These are phyloP conservation scores for Neria commutata DNA, from an alignment of 2,888 invertebrate species.

Conservation along the genomic window DNA sequence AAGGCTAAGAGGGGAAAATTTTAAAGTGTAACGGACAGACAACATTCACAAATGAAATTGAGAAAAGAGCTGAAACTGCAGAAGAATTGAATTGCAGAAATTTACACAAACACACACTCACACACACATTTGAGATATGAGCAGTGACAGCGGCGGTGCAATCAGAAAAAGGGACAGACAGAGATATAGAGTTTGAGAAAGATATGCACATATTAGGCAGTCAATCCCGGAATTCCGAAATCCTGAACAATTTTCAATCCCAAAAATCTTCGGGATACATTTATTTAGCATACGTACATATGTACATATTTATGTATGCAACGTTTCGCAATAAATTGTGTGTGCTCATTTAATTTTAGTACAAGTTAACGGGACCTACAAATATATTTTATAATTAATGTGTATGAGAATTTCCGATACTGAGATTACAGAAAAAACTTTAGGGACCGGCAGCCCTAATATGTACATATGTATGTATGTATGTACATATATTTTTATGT, in stretches of 20 bases:
- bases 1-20: neutral
- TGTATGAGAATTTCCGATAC: too few species aligned
- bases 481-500: slow-evolving; percentile 18
- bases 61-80: neutral
- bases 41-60: slow-evolving; percentile 13
- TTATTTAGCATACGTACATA: slow-evolving; percentile 31
- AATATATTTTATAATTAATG: too few species aligned
- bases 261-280: too few species aligned
- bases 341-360: too few species aligned
- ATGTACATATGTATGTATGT: slow-evolving; percentile 1
- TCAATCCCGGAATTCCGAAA: too few species aligned
- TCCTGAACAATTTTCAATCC: too few species aligned
- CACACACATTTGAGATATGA: neutral
- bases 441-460: too few species aligned
- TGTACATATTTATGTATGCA: slow-evolving; percentile 19
- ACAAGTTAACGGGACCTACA: too few species aligned
- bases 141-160: neutral
- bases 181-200: too few species aligned
- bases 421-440: too few species aligned
- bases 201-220: too few species aligned
- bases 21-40: neutral
- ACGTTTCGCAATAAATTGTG: too few species aligned
- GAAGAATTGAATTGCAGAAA: neutral
- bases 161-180: neutral
- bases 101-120: neutral